These are phyloP conservation scores for Neodiprion pinetum DNA, from an alignment of 1,140 invertebrate species.

Conservation along the genomic window DNA sequence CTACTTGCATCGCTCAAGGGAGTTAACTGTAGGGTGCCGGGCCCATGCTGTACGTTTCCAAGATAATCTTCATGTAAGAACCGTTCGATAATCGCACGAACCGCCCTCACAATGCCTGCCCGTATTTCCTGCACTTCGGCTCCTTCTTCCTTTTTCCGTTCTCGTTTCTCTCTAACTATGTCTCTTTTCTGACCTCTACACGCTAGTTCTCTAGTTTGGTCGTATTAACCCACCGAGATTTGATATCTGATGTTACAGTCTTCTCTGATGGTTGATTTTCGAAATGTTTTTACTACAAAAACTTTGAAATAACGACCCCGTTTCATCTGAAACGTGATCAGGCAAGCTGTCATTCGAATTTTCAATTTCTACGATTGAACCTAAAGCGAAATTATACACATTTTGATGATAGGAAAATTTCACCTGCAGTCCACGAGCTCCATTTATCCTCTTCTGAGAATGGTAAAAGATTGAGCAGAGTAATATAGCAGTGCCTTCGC, in stretches of 20 bases:
- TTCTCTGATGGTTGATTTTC: conserved; percentile 39
- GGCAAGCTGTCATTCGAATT: background rate
- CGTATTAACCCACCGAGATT: conserved; percentile 11
- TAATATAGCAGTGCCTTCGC: conserved; percentile 60
- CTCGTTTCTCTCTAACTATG: conserved; percentile 25
- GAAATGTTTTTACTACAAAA: conserved; percentile 39
- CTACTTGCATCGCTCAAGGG: conserved; percentile 62
- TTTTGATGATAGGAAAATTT: conserved; percentile 19
- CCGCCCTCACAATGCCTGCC: conserved; percentile 21
- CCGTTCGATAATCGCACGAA: conserved; percentile 24
- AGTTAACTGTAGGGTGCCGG: conserved; percentile 50
- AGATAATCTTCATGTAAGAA: conserved; percentile 23
- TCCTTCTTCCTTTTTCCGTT: background rate
- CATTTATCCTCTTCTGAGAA: conserved; percentile 51
- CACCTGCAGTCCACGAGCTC: conserved; percentile 51
- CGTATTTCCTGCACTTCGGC: background rate
- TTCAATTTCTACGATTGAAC: background rate
- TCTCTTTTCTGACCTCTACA: conserved; percentile 8
- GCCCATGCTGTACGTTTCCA: conserved; percentile 52
- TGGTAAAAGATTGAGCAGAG: conserved; percentile 56
- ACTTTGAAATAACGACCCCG: conserved; percentile 45
- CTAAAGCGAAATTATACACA: background rate
- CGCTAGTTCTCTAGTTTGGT: background rate
- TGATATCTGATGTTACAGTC: conserved; percentile 46
- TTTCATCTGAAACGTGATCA: conserved; percentile 45